These are phyloP conservation scores for Escarpia spicata DNA, from an alignment of 2,888 invertebrate genomes.

Conservation along the genomic window DNA sequence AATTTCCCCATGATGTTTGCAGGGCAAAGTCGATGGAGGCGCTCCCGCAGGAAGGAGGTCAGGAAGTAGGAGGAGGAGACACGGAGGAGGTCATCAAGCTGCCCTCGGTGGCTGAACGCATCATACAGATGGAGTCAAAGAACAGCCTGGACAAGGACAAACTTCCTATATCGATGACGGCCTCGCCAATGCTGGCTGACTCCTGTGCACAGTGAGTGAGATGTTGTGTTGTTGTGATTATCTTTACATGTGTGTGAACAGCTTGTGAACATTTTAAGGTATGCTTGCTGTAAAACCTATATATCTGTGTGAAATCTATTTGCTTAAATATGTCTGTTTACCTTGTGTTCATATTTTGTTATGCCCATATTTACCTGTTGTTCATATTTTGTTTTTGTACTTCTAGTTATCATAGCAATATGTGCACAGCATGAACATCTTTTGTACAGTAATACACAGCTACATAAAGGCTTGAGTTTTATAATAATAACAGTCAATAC, in stretches of 20 bases:
- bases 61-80: neutral
- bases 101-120: conserved; percentile 5
- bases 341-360: neutral
- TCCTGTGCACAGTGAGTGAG: neutral
- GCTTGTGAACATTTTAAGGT: neutral
- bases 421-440: too few species aligned
- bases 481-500: too few species aligned
- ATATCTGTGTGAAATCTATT: too few species aligned
- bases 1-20: neutral
- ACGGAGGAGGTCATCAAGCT: neutral
- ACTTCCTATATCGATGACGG: neutral
- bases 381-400: too few species aligned
- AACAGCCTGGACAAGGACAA: neutral
- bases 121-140: neutral
- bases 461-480: too few species aligned
- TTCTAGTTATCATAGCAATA: too few species aligned
- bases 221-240: neutral
- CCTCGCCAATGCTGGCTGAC: neutral
- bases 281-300: neutral
- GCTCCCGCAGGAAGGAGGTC: neutral
- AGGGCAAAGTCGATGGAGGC: neutral
- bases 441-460: too few species aligned
- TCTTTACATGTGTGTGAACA: neutral
- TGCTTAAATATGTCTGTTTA: neutral
- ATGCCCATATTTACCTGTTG: too few species aligned